Percentiles rank a stretch among this genome's conserved stretches.
These are phyloP conservation scores for Hypsopygia costalis DNA, from an alignment of 2,888 invertebrate genomes.

Conservation along the genomic window DNA sequence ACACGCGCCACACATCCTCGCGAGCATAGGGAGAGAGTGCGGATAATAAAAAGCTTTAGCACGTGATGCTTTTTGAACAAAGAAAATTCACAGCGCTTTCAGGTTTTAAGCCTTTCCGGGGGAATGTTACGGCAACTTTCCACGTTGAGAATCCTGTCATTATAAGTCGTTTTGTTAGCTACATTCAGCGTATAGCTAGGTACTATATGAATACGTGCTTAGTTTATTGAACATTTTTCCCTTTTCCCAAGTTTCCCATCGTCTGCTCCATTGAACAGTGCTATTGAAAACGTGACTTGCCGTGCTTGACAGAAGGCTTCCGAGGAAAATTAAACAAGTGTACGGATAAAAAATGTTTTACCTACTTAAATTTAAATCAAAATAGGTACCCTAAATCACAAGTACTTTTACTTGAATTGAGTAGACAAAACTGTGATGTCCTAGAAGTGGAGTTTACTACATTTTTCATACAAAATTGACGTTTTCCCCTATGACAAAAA, in stretches of 20 bases:
- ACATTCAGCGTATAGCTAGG: background rate
- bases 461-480: too few species aligned
- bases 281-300: slow-evolving; percentile 37
- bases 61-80: slow-evolving; percentile 63
- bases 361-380: too few species aligned
- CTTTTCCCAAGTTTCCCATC: slow-evolving; percentile 22
- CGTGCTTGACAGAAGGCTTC: slow-evolving; percentile 30
- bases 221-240: slow-evolving; percentile 19
- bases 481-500: too few species aligned
- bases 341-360: too few species aligned
- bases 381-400: too few species aligned
- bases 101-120: slow-evolving; percentile 32
- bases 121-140: slow-evolving; percentile 22
- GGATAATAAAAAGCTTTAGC: slow-evolving; percentile 64
- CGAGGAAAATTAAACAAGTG: slow-evolving; percentile 2
- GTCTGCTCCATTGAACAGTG: slow-evolving; percentile 26
- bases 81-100: slow-evolving; percentile 48
- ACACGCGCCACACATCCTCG: slow-evolving; percentile 27
- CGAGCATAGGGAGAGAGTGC: slow-evolving; percentile 25
- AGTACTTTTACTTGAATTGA: too few species aligned
- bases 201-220: slow-evolving; percentile 8
- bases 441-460: too few species aligned
- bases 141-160: background rate
- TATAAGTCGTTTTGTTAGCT: background rate
- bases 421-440: too few species aligned